These are phyloP conservation scores for Vesta saturnalis DNA, from an alignment of 2,888 invertebrate species.

Conservation along the genomic window DNA sequence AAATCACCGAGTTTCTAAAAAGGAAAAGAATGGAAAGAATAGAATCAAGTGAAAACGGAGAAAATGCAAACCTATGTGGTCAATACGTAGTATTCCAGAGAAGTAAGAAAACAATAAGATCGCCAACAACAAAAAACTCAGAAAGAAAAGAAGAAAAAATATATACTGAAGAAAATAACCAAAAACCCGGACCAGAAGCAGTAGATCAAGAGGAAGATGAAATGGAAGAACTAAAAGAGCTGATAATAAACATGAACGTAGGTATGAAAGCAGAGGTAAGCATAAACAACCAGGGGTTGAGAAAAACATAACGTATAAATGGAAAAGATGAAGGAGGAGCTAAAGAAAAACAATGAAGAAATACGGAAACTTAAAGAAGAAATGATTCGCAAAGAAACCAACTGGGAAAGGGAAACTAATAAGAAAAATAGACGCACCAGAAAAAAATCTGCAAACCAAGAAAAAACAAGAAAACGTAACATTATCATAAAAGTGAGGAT, in stretches of 20 bases:
- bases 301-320: not conserved
- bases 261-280: too few species aligned
- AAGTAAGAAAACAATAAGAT: not conserved
- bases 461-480: not conserved
- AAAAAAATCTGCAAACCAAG: not conserved
- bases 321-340: conserved; percentile 1
- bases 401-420: not conserved
- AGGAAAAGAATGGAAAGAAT: too few species aligned
- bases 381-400: not conserved
- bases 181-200: not conserved
- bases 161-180: not conserved
- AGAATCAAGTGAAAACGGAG: too few species aligned
- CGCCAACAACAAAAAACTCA: not conserved
- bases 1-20: too few species aligned
- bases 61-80: too few species aligned
- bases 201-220: not conserved
- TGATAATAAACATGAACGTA: too few species aligned
- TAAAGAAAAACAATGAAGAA: not conserved
- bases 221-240: too few species aligned
- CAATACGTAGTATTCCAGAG: not conserved
- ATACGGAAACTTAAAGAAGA: not conserved
- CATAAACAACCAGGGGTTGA: not conserved
- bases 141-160: not conserved
- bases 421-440: not conserved
- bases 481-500: not conserved